Percentiles rank a stretch among this genome's conserved stretches.
Conservation (phyloP, 2,113 vertebrate species). For the Sander vitreus region DNA sequence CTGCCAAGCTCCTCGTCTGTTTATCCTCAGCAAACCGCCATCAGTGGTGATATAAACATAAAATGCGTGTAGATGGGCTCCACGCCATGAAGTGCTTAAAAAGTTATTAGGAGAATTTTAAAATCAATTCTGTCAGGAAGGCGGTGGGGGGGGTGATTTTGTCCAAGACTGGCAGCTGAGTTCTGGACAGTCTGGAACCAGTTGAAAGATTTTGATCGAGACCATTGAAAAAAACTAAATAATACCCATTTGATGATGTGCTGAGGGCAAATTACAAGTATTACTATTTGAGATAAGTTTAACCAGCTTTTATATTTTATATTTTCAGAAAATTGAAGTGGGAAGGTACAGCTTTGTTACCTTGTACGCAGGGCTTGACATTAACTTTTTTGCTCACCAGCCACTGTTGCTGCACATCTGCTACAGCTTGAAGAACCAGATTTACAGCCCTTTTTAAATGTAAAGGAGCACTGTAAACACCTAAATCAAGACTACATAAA, state of each 20-base stretch:
- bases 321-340: not conserved
- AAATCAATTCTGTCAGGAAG: slow-evolving; percentile 56
- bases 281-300: not conserved
- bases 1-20: no score
- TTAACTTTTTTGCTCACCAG: no score
- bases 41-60: no score
- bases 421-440: no score
- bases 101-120: slow-evolving; percentile 49
- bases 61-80: no score
- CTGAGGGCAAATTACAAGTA: not conserved
- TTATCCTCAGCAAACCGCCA: no score
- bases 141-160: not conserved
- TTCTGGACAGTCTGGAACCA: slow-evolving; percentile 12
- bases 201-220: not conserved
- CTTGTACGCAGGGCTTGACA: no score
- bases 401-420: no score
- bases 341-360: not conserved
- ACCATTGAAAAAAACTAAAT: not conserved
- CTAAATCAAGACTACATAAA: no score
- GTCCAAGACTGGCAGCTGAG: slow-evolving; percentile 2
- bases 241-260: not conserved
- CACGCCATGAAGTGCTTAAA: slow-evolving; percentile 38
- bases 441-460: no score
- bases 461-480: no score
- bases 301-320: not conserved